Base-by-base conservation (phyloP, 2,113 vertebrate species). In the Ovibos moschatus region DNA sequence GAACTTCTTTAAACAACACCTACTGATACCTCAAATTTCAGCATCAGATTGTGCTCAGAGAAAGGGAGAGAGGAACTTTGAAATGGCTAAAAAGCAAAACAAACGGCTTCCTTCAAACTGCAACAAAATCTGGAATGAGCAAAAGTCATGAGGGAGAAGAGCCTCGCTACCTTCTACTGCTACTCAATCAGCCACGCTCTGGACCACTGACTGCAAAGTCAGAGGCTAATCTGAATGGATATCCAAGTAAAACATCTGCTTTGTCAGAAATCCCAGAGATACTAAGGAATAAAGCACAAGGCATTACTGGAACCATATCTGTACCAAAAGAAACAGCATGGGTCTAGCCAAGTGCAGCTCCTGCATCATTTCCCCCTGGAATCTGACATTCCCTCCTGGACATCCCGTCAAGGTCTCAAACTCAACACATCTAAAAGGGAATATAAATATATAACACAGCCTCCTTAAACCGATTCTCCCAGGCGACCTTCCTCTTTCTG, bases 31-130 rank as follows among this genome's bases (percentile, higher is more conserved):
- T 53, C 92, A 79, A 62, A 95, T 96, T 94, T 71, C n/a, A 97
- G 89, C 84, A 53, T 64, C 79, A 71, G 76, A 76, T 45, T 91
- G 47, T 82, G 33, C 85, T 98, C 30, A 76, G 36, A 82, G 33
- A 53, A 3, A 33, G 30, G 0, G 27, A 47, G 78, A 89, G 19
- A 91, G 9, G 27, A 97, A 96, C 62, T 93, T 51, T 94, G 85
- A 98, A 85, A 98, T 89, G 92, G 78, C 97, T 98, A 94, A 97
- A 98, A 96, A 97, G 45, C 36, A 85, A 98, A 98, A 98, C 84
- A 0, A 96, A 93, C 50, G 85, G 95, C 74, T 95, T 47, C 78
- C 91, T 96, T 58, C 88, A 82, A 95, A 97, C 3, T 36, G 51
- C 92, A 71, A 88, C 85, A 97, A 97, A 97, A 97, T 81, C 45